phyloP scores from a whole-genome alignment of 2,797 vertebrate species.

The Eutrigla gurnardus region DNA sequence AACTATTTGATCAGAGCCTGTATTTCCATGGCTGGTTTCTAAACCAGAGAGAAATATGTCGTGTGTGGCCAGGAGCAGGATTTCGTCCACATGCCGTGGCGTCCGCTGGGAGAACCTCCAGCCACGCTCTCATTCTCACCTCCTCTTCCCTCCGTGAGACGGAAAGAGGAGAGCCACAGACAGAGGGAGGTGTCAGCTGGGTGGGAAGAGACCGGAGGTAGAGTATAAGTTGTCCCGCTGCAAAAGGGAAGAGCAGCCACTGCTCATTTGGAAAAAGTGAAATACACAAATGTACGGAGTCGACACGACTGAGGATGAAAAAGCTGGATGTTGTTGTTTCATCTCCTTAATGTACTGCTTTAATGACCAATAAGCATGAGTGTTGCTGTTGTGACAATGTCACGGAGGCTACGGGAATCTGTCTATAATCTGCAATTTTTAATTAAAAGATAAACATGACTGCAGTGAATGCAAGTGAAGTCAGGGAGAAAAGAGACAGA shows the following conservation, averaged over 20 bases:
- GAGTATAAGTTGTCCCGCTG: neutral
- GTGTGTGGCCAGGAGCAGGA: neutral
- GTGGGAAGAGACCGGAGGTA: conserved; percentile 15
- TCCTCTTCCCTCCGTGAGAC: conserved; percentile 35
- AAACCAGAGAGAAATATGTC: conserved; percentile 14
- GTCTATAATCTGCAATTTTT: conserved; percentile 37
- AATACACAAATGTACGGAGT: neutral
- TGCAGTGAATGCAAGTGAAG: conserved; percentile 28
- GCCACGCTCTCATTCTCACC: conserved; percentile 75
- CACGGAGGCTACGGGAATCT: conserved; percentile 9
- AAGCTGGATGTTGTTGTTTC: neutral
- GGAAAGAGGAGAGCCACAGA: conserved; percentile 32
- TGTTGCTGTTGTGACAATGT: conserved; percentile 23
- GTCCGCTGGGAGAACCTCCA: conserved; percentile 47
- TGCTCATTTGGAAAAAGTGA: conserved; percentile 18
- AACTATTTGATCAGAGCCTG: too few relatives aligned
- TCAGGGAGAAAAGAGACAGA: conserved; percentile 12
- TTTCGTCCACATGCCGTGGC: conserved; percentile 25
- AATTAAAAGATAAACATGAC: conserved; percentile 58
- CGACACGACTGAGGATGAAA: too few relatives aligned
- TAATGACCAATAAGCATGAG: conserved; percentile 5
- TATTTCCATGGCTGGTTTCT: neutral
- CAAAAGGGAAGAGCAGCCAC: neutral
- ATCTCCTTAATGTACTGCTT: neutral
- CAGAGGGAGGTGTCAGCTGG: conserved; percentile 32